A percentile compares a stretch with the other conserved stretches of the same genome.
Conservation (phyloP, 2,888 invertebrate genomes). For the Troilus luridus region DNA sequence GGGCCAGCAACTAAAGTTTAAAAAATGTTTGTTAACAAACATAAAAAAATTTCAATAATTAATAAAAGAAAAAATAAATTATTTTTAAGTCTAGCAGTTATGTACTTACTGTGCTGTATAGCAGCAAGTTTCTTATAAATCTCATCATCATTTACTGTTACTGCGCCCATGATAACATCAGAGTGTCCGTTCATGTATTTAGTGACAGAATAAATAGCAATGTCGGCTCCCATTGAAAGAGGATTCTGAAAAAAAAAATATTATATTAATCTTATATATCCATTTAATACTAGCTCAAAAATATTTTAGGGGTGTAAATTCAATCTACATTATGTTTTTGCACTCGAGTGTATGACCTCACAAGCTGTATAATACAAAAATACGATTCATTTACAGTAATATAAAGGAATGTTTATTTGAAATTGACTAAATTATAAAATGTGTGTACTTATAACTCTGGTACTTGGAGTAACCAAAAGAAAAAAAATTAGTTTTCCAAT, state of each 20-base stretch:
- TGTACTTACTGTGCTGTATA: constrained; percentile 85
- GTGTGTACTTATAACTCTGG: too few species aligned
- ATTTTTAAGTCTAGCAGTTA: not conserved
- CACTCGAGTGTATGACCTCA: too few species aligned
- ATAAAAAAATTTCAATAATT: not conserved
- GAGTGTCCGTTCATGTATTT: constrained; percentile 99
- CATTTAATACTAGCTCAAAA: not conserved
- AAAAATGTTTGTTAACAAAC: not conserved
- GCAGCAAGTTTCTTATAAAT: constrained; percentile 82
- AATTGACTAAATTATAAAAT: too few species aligned
- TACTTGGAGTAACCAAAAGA: too few species aligned
- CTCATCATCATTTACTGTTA: constrained; percentile 80
- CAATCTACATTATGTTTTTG: too few species aligned
- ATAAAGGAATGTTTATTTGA: too few species aligned
- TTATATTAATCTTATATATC: too few species aligned
- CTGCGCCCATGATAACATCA: constrained; percentile 96
- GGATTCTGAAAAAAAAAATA: constrained; percentile 76
- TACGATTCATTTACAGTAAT: too few species aligned
- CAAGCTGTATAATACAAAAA: too few species aligned
- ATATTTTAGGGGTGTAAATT: not conserved
- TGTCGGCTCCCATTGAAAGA: constrained; percentile 90
- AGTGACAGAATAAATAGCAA: constrained; percentile 92
- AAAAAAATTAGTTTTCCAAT: too few species aligned
- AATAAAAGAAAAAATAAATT: not conserved
- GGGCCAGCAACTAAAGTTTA: constrained; percentile 85